A percentile compares a stretch with the other conserved stretches of the same genome.
These are phyloP conservation scores for Saccostrea echinata DNA, from an alignment of 1,140 invertebrate genomes.

Conservation along the genomic window DNA sequence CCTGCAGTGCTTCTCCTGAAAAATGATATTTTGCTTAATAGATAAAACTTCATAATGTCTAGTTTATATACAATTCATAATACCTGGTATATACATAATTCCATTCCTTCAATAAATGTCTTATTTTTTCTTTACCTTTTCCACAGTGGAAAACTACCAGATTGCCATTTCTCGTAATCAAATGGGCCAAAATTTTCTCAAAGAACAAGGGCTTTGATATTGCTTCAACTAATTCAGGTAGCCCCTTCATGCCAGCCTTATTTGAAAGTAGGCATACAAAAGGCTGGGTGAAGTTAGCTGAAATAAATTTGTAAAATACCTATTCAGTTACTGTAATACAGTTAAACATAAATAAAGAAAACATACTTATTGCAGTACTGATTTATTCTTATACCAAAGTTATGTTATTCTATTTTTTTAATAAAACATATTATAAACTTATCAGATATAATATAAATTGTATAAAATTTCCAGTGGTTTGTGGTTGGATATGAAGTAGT, in stretches of 20 bases:
- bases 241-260: not conserved
- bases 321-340: too few relatives aligned
- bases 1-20: constrained; percentile 5
- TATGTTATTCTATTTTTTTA: too few relatives aligned
- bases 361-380: too few relatives aligned
- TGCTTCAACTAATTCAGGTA: not conserved
- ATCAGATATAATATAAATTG: too few relatives aligned
- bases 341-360: too few relatives aligned
- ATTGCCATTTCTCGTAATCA: not conserved
- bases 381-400: too few relatives aligned
- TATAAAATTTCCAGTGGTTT: too few relatives aligned
- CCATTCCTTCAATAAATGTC: not conserved
- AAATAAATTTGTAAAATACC: not conserved
- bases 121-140: not conserved
- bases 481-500: too few relatives aligned
- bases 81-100: not conserved
- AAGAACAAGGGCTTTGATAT: not conserved
- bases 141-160: not conserved
- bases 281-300: not conserved
- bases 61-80: not conserved
- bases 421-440: too few relatives aligned
- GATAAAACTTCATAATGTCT: too few relatives aligned
- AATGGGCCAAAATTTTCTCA: not conserved
- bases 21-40: too few relatives aligned
- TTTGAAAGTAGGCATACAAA: not conserved